Base-by-base conservation (phyloP, 2,113 vertebrate genomes). In the Irena cyanogastra region DNA sequence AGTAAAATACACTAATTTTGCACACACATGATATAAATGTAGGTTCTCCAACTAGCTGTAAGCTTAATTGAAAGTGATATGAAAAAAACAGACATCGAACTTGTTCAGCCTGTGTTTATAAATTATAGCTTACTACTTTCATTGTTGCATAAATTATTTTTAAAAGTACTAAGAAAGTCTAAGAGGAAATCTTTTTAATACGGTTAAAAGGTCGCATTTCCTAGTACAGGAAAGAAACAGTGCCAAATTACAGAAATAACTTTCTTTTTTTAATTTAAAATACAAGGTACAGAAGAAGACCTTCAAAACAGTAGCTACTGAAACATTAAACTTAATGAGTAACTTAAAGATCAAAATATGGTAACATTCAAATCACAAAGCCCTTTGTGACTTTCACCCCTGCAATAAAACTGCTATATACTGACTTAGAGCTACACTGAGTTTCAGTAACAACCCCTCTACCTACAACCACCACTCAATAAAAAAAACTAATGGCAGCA, bases 221-320 rank as follows among this genome's bases (percentile, higher is more conserved):
- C 98, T 97, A 97, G 89, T 89, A 93, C 97, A 98, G 98, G 97
- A 98, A 98, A 98, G 97, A 88, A 96, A 93, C 91, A 95, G 97
- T 87, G 87, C 90, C 90, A 95, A 96, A 86, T 90, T 75, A 86
- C 68, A 94, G 71, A 84, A 94, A 52, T 86, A 35, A 27, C 27
- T 42, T 65, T 52, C 78, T 82, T 42, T 75, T 80, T 78, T 33
- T 0, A 42, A 63, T 75, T 76, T 81, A 68, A 87, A 93, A 87
- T 52, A 64, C 70, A 87, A 44, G 42, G 39, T 71, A 88, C 52
- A 90, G 60, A 28, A 65, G 69, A 94, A 72, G 59, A 90, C 79
- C 83, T 93, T 82, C 72, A 90, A 93, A 95, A 85, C 78, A 77
- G 90, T 77, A 87, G 76, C 59, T 56, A 89, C n/a, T 52, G 65